Conservation (phyloP, 1,140 invertebrate genomes). For the Drosophila eugracilis region DNA sequence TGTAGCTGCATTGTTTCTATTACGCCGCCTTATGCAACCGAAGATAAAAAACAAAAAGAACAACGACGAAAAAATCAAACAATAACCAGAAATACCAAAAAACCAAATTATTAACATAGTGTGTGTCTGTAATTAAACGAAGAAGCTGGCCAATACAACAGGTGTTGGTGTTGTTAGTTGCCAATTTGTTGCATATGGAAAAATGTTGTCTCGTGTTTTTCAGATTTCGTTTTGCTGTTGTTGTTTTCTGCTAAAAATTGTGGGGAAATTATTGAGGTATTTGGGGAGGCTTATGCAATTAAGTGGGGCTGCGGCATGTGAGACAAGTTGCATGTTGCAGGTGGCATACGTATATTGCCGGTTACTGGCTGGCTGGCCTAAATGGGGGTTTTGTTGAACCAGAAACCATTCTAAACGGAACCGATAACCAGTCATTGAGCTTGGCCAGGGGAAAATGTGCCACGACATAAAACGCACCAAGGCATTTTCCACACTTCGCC, state of each 20-base stretch:
- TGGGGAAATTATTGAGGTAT: conserved; percentile 61
- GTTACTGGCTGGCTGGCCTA: conserved; percentile 14
- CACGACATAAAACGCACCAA: conserved; percentile 51
- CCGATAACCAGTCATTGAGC: conserved; percentile 67
- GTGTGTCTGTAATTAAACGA: conserved; percentile 57
- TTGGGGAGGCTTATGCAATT: conserved; percentile 75
- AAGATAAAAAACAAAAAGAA: conserved; percentile 18
- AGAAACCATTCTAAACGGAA: conserved; percentile 64
- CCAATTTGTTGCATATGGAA: conserved; percentile 43
- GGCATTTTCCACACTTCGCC: conserved; percentile 16
- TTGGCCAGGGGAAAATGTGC: conserved; percentile 53
- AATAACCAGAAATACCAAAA: conserved; percentile 76
- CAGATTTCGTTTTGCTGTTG: neutral
- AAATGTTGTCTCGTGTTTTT: conserved; percentile 37
- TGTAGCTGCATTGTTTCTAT: conserved; percentile 58
- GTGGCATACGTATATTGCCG: conserved; percentile 23
- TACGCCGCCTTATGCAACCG: conserved; percentile 59
- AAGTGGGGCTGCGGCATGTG: conserved; percentile 51
- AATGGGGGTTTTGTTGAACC: conserved; percentile 37
- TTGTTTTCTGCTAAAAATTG: conserved; percentile 30
- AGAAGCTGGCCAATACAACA: conserved; percentile 66
- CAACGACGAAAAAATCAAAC: conserved; percentile 54
- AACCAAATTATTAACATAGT: conserved; percentile 67
- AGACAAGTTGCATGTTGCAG: conserved; percentile 55
- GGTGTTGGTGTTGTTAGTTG: conserved; percentile 36